These are phyloP conservation scores for Cliona cf. orientalis DNA, from an alignment of 37 sponge, comb jelly and placozoan species.

Conservation along the genomic window DNA sequence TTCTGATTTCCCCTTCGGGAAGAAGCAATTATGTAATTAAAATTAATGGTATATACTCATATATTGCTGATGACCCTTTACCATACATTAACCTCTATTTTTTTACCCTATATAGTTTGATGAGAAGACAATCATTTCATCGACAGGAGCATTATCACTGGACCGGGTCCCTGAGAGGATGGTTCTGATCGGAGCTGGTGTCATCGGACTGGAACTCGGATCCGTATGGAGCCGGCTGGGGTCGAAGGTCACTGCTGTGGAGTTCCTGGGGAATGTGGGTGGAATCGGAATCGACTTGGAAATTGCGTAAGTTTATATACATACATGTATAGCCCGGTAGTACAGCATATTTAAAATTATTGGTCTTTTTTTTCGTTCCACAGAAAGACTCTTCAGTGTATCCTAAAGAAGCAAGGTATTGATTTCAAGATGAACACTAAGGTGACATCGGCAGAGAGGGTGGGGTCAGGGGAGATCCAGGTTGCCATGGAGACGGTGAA, in stretches of 20 bases:
- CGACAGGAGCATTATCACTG: slow-evolving; percentile 96
- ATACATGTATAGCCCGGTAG: too few relatives aligned
- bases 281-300: slow-evolving; percentile 95
- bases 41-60: too few relatives aligned
- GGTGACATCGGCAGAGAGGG: slow-evolving; percentile 60
- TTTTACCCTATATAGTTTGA: slow-evolving; percentile 61
- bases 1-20: too few relatives aligned
- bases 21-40: too few relatives aligned
- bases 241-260: slow-evolving; percentile 96
- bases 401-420: slow-evolving; percentile 92
- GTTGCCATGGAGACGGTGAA: slow-evolving; percentile 69
- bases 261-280: slow-evolving; percentile 90
- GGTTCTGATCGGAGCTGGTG: slow-evolving; percentile 97
- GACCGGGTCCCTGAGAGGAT: slow-evolving; percentile 80
- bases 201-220: slow-evolving; percentile 98
- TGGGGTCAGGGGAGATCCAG: slow-evolving; percentile 22
- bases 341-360: too few relatives aligned
- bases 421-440: slow-evolving; percentile 91
- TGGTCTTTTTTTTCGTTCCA: background rate
- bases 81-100: too few relatives aligned
- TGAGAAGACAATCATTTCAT: slow-evolving; percentile 89
- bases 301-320: slow-evolving; percentile 71
- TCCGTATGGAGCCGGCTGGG: slow-evolving; percentile 97
- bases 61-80: background rate
- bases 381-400: slow-evolving; percentile 86